Evolutionary conservation across 2,113 vertebrate genomes (phyloP), one percentile per base, ranked within the genome.

Genomic region (Xiphias gladius): DNA sequence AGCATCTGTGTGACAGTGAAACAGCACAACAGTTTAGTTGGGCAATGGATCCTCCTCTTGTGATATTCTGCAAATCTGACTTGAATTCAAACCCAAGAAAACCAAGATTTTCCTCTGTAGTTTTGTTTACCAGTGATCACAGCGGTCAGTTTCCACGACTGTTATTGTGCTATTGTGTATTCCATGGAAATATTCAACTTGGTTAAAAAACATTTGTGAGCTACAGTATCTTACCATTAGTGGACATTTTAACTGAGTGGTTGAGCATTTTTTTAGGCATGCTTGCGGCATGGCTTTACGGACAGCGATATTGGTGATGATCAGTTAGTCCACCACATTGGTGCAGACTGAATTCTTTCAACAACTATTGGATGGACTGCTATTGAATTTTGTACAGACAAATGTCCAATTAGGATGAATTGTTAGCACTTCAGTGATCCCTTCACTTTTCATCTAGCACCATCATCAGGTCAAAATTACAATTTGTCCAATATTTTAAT

Each of bases 81-180:
- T 41, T 55, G 13, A 66, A 39, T n/a, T 41, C 48, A 30, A 76
- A 67, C 20, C 57, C 24, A 76, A 46, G 52, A 59, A 73, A 58
- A 73, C 55, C 22, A 24, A 50, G 4, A 62, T 16, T 62, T 74
- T 52, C 28, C 14, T 24, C 2, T 1, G 6, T 28, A 43, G 0
- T 12, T 39, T 32, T 35, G 24, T 57, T 24, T 57, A 54, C 50
- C 50, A 54, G 50, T n/a, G 50, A 20, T 54, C 22, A n/a, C 20
- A 22, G 50, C 2, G 19, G 22, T 54, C 20, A 54, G 6, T 10
- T 20, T n/a, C 48, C 1, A 20, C 17, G 14, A 20, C 50, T n/a
- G 50, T n/a, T 54, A n/a, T 19, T 19, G 4, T 48, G 52, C 20
- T 54, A 54, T n/a, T 54, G 16, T 54, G 50, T 54, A 8, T 22